Evolutionary conservation across 2,113 vertebrate species (phyloP), one percentile per base, ranked within the genome.

Genomic region (Myanophis thanlyinensis): DNA sequence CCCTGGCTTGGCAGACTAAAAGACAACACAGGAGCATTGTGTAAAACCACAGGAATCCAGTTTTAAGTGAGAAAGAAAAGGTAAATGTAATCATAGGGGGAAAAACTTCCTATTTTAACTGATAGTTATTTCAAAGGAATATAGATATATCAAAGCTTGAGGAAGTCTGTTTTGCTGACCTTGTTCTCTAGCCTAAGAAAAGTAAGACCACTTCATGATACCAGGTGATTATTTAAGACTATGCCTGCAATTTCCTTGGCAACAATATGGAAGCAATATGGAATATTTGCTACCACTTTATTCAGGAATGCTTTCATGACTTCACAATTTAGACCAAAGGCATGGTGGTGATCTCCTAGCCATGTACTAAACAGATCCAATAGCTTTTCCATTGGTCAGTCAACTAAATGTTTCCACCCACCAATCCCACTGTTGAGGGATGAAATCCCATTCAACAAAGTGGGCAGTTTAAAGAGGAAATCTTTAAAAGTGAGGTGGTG

Each of bases 1-100:
- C 80, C 98, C 99, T 20, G 99, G 99, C 97, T 99, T 99, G 95
- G 98, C 98, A 96, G 97, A 97, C 99, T 99, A 96, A 95, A 93
- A 95, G 97, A 95, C 92, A 94, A 73, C 95, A 96, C 89, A 94
- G 94, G 94, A 97, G 94, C 97, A 93, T 97, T 96, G 97, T 94
- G 91, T 95, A 97, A 96, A 95, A 96, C 52, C 97, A 96, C 94
- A 97, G 93, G 94, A 93, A 95, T 96, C 90, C 94, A 96, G 80
- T 93, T 96, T 96, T 93, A 95, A 97, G 93, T 97, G 96, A 97
- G 96, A 96, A 12, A 85, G 97, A 94, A 94, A 97, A 94, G 97
- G 96, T 97, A 94, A 95, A 94, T 93, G 94, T 22, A 96, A 97
- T 94, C 88, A 94, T 95, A 93, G 96, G 93, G 95, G 47, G 96